Evolutionary conservation across 64 coral and sea anemone species (phyloP), one percentile per base, ranked within the genome.

Genomic region (Pocillopora damicornis): DNA sequence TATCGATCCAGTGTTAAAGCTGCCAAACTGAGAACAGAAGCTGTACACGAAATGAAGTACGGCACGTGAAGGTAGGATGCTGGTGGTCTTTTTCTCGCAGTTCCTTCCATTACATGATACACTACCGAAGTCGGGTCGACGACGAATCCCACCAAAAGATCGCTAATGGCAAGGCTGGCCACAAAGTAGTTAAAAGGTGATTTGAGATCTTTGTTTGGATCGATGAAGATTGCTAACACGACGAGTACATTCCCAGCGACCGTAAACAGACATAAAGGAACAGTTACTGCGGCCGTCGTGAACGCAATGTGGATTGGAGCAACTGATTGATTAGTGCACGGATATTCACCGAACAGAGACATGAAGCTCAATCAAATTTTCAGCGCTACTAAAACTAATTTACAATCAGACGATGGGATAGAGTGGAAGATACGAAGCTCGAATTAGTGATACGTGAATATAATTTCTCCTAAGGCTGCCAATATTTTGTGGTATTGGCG

Each of bases 1-100:
- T 89, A 99, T 74, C 97, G 64, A 75, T 99, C 97, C n/a, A 99
- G 66, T 16, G 93, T 89, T 61, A 99, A 86, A 22, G 93, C 90
- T 59, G 90, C 93, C 1, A 99, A 74, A 38, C 97, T 99, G 22
- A 99, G 63, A 12, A 99, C 89, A 1, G 97, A 99, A 16, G 93
- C 88, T 68, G 93, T 99, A 22, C 88, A 93, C 0, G 97, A 84
- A 30, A 99, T 90, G 62, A 95, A 99, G 81, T 90, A 99, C 18
- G 86, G 73, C 57, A 99, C 79, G 45, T 92, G 15, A 59, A 90
- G 60, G 59, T 76, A 86, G 20, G 79, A 66, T 15, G 79, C 59
- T 6, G 23, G 35, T 1, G 71, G 5, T 10, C 67, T 56, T 20
- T 78, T 25, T 63, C n/a, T 76, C 23, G 63, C 83, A 36, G 83